Evolutionary conservation across 2,797 vertebrate genomes (phyloP).

Genomic region (Okamejei kenojei): DNA sequence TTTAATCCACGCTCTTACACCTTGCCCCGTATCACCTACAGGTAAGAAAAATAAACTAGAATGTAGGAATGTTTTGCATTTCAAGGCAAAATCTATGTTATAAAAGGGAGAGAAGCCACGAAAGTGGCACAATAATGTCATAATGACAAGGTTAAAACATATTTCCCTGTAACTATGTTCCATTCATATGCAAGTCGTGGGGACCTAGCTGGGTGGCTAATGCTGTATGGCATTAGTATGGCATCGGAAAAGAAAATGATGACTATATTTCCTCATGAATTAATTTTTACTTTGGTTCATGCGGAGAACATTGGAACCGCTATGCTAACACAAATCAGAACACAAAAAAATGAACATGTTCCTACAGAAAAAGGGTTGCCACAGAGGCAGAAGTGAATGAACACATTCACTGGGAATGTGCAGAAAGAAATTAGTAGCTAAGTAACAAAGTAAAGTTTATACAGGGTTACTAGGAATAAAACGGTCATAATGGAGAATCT

Average conservation of each 20-base stretch:
- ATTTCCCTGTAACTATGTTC: not conserved
- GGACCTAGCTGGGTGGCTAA: not conserved
- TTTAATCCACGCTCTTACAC: slow-evolving; percentile 69
- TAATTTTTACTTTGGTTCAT: not conserved
- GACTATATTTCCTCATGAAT: not conserved
- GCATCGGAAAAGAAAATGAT: not conserved
- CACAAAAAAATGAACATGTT: not conserved
- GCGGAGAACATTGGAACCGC: not conserved
- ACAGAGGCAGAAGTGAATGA: not conserved
- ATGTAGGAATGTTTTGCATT: not conserved
- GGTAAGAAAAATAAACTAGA: slow-evolving; percentile 44
- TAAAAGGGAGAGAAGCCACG: not conserved
- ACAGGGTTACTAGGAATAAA: too few species aligned
- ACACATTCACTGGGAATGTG: not conserved
- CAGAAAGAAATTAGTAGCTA: not conserved
- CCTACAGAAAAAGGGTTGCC: not conserved
- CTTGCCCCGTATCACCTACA: slow-evolving; percentile 73
- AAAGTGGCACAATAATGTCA: not conserved
- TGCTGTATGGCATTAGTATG: not conserved
- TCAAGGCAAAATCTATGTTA: not conserved
- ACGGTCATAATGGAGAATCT: not conserved
- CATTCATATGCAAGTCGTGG: not conserved
- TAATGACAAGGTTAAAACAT: not conserved
- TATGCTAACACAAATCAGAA: not conserved
- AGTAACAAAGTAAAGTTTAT: too few species aligned